Percentiles rank a stretch among this genome's conserved stretches.
Conservation (phyloP, 2,888 invertebrate species). For the Agrenia bidenticulata region DNA sequence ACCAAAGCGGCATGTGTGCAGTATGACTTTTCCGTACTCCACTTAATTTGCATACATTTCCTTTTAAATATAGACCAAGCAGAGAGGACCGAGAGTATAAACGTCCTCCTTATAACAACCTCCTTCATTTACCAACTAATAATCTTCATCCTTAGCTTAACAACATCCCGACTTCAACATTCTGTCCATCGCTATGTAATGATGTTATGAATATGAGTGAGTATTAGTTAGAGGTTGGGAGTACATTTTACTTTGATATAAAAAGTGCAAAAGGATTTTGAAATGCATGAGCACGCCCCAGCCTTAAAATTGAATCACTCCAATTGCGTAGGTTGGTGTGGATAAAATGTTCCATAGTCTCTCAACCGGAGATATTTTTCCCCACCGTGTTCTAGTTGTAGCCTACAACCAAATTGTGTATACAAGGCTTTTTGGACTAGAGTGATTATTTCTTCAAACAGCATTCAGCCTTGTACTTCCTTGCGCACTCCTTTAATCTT, state of each 20-base stretch:
- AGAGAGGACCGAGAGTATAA: not conserved
- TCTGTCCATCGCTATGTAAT: not conserved
- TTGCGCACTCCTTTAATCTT: no score
- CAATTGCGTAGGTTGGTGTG: not conserved
- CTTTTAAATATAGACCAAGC: constrained; percentile 24
- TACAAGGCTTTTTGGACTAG: no score
- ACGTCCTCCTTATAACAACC: no score
- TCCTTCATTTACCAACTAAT: not conserved
- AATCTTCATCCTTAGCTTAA: not conserved
- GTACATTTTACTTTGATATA: not conserved
- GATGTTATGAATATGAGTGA: constrained; percentile 1
- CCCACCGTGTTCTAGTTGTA: no score
- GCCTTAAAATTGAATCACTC: not conserved
- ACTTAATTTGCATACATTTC: constrained; percentile 10
- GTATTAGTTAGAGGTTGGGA: not conserved
- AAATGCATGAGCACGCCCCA: not conserved
- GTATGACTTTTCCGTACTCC: constrained; percentile 8
- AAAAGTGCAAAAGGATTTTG: not conserved
- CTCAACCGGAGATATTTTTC: no score
- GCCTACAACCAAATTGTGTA: no score
- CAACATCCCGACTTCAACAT: not conserved
- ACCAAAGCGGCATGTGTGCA: constrained; percentile 20
- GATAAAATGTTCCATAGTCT: no score
- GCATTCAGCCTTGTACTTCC: no score
- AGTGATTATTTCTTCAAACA: no score